Evolutionary conservation across 2,888 invertebrate genomes (phyloP).

Genomic region (Mimas tiliae): DNA sequence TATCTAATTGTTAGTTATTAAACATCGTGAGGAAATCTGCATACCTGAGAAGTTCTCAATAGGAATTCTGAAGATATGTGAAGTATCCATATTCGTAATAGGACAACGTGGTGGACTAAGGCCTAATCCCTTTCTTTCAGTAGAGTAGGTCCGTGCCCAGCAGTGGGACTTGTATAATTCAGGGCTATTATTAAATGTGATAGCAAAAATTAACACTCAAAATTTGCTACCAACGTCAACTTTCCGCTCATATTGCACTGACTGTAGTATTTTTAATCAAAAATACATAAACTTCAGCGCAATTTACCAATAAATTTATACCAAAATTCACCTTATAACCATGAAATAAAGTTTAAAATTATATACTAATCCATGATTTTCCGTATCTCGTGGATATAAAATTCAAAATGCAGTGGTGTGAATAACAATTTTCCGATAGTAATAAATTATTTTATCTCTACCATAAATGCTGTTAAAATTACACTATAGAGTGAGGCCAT

Average conservation of each 20-base stretch:
- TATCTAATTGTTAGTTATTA: no score
- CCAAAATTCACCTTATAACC: not conserved
- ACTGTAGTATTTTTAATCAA: not conserved
- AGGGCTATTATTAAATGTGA: no score
- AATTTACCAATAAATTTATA: not conserved
- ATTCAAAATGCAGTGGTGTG: not conserved
- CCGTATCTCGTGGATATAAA: not conserved
- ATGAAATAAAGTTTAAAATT: not conserved
- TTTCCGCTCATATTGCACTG: not conserved
- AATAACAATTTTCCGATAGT: not conserved
- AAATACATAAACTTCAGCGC: not conserved
- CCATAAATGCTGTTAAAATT: constrained; percentile 6
- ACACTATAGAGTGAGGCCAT: constrained; percentile 1
- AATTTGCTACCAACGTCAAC: no score
- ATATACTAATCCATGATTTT: not conserved
- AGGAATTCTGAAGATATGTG: no score
- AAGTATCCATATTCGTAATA: no score
- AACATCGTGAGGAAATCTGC: no score
- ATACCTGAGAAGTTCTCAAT: no score
- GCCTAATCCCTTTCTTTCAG: no score
- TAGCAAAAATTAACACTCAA: no score
- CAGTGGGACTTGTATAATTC: no score
- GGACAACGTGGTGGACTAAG: no score
- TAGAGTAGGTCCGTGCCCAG: not conserved
- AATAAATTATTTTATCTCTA: constrained; percentile 4